These are phyloP conservation scores for Griposia aprilina DNA, from an alignment of 2,888 invertebrate species.

Conservation along the genomic window DNA sequence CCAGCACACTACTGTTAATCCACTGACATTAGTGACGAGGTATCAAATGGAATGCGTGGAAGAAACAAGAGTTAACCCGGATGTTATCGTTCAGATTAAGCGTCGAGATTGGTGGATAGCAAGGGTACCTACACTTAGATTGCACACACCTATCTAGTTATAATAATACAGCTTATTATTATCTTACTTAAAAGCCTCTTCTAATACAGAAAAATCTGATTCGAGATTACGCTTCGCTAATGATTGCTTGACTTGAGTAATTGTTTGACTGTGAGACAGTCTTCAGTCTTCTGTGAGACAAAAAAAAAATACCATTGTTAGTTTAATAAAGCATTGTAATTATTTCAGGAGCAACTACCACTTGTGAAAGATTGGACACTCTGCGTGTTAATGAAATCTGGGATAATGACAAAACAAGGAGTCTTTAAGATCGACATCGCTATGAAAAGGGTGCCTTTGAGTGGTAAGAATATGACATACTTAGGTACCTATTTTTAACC, in stretches of 20 bases:
- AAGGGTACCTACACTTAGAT: background rate
- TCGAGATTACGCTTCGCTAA: too few relatives aligned
- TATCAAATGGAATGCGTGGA: conserved; percentile 73
- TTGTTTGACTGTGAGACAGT: too few relatives aligned
- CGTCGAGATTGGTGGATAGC: background rate
- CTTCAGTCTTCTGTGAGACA: too few relatives aligned
- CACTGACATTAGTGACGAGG: conserved; percentile 19
- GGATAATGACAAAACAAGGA: conserved; percentile 76
- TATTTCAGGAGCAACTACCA: conserved; percentile 47
- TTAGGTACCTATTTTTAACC: too few relatives aligned
- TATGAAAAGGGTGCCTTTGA: conserved; percentile 63
- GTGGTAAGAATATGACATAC: conserved; percentile 62
- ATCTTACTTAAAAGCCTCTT: background rate
- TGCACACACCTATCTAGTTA: background rate
- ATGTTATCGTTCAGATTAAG: conserved; percentile 57
- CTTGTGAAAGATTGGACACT: conserved; percentile 74
- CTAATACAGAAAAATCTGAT: background rate
- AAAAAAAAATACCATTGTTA: background rate
- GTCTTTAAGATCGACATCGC: conserved; percentile 77
- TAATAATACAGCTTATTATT: background rate
- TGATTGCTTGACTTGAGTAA: too few relatives aligned
- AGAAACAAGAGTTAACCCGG: conserved; percentile 68
- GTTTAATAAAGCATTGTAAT: background rate
- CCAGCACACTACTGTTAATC: background rate
- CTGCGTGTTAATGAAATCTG: conserved; percentile 73